Base-by-base conservation (phyloP, 1,140 invertebrate genomes). In the Nixonia krombeini region DNA sequence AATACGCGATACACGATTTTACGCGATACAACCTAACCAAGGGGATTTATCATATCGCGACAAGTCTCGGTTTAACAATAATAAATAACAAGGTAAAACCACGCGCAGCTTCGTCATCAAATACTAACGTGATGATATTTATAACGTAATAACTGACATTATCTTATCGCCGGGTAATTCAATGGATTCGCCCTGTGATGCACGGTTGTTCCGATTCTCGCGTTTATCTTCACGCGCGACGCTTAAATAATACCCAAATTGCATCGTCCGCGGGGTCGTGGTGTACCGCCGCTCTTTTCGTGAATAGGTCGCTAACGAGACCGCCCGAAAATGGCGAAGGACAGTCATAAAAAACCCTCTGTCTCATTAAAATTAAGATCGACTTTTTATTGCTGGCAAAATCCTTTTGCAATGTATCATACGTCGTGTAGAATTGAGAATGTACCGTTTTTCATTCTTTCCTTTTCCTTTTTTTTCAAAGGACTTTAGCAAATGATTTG, bases 91-190 rank as follows among this genome's bases (percentile, higher is more conserved):
- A 17, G 25, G 15, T 9, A 41, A 52, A 65, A 45, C 33, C 13
- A 25, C 31, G 17, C 25, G 49, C 35, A 49, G 53, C 52, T 59
- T 50, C 29, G 35, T 15, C 53, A 50, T 55, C 55, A 25, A 59
- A 33, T 46, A 53, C 51, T 7, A 44, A 16, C 12, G 38, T 31
- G 38, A 23, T 59, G 56, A 67, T 61, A 56, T 67, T 67, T 56
- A 61, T 50, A 57, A 50, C 56, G 57, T 67, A 57, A 67, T 67
- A 67, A 61, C 56, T 52, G 57, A 57, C 51, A 51, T 61, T 67
- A 67, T 67, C 64, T 67, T 67, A 67, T 67, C 64, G 44, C 12
- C 29, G 7, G 56, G 44, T 52, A 56, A 67, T 67, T 67, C 50
- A 61, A 46, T 53, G 46, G 51, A 25, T 40, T 55, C 38, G 31